Percentiles rank a stretch among this genome's conserved stretches.
phyloP scores from a whole-genome alignment of 2,797 vertebrate species.

The Liparis tanakae region DNA sequence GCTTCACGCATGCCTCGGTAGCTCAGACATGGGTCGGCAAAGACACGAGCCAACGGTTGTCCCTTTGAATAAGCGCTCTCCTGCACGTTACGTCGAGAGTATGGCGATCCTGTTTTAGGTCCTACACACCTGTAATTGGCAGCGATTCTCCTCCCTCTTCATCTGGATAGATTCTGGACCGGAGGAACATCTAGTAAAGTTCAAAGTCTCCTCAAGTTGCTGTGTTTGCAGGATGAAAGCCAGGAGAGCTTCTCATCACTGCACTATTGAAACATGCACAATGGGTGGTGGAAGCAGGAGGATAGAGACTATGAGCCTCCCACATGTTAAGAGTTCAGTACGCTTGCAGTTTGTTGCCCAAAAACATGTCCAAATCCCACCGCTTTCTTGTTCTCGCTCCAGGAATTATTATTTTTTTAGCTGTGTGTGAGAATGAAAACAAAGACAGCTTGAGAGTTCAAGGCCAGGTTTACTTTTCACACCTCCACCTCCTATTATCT shows the following conservation, averaged over 20 bases:
- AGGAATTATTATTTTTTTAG: background rate
- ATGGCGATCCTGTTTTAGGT: conserved; percentile 2
- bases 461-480: conserved; percentile 8
- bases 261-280: background rate
- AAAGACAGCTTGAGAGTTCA: conserved; percentile 5
- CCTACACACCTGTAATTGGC: background rate
- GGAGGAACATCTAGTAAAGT: background rate
- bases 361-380: background rate
- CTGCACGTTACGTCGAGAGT: background rate
- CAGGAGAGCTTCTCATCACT: background rate
- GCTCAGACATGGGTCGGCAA: background rate
- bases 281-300: background rate
- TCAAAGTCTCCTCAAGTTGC: background rate
- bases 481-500: background rate
- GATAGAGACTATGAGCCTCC: background rate
- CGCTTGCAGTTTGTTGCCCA: background rate
- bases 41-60: background rate
- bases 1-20: background rate
- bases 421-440: background rate
- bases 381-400: background rate
- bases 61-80: background rate
- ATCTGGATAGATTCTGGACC: background rate
- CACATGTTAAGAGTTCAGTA: background rate
- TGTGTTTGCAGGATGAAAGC: background rate
- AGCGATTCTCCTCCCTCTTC: background rate